Base-by-base conservation (phyloP, 2,797 vertebrate species). In the Protonibea diacanthus region DNA sequence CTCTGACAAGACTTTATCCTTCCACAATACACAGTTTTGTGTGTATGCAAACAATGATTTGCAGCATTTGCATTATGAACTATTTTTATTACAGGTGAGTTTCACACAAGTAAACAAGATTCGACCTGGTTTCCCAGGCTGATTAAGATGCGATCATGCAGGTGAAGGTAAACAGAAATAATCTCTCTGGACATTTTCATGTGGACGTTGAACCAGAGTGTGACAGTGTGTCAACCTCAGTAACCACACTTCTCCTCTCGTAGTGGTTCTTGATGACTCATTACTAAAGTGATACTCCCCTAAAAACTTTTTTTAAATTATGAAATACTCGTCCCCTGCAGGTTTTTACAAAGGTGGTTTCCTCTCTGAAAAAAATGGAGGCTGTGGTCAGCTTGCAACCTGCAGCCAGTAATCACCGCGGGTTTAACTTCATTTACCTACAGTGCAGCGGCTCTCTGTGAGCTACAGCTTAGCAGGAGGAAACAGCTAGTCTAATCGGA, bases 51-150 rank as follows among this genome's bases (percentile, higher is more conserved):
- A 76, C 45, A 45, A 13, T 23, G 15, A 17, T 20, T 29, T 6
- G 8, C 13, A 5, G 33, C 12, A 72, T 53, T 81, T 74, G 72
- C 21, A 78, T 67, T 21, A 59, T 51, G 1, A 65, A 42, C 21
- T 63, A 7, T 7, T 29, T 27, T 29, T 29, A 38, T 38, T 38
- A 38, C 33, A 33, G 0, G 8, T 8, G 33, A 38, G 33, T 38
- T 38, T 38, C 33, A 38, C 33, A 9, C 8, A 38, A 9, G 33
- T 2, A 38, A 9, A 38, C 33, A 38, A 38, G 33, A 38, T 29
- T 7, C 5, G 29, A 29, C 6, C 29, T 29, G 29, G 29, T 29
- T 27, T 72, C 14, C 29, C 1, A 0, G 42, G 15, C 5, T 0
- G 0, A 18, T 48, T 9, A 15, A 56, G 1, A 58, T 59, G 18